Conservation (phyloP, 1,140 invertebrate genomes). For the Neodiprion virginianus region DNA sequence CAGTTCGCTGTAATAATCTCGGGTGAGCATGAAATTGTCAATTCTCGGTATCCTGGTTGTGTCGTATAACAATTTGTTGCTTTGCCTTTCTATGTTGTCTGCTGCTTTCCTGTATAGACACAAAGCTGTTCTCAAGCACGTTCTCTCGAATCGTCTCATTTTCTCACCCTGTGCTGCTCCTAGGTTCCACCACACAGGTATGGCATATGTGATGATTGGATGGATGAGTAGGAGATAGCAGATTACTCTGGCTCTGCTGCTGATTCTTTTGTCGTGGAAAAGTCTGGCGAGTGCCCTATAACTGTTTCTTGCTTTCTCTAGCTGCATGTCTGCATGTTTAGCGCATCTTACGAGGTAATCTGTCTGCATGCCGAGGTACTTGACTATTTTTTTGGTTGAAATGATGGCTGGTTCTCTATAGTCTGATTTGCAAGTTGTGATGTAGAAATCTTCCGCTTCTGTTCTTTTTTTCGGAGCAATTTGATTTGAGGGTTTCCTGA, state of each 20-base stretch:
- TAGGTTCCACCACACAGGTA: slow-evolving; percentile 22
- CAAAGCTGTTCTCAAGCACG: slow-evolving; percentile 15
- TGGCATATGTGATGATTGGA: slow-evolving; percentile 17
- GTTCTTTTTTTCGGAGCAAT: neutral
- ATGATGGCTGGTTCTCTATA: neutral
- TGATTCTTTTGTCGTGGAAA: slow-evolving; percentile 21
- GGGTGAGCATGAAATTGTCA: slow-evolving; percentile 13
- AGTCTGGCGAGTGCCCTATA: slow-evolving; percentile 14
- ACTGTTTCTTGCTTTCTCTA: slow-evolving; percentile 23
- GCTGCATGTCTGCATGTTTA: slow-evolving; percentile 18
- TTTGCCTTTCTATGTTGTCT: slow-evolving; percentile 8
- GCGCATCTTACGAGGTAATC: slow-evolving; percentile 12
- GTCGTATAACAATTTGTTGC: slow-evolving; percentile 19
- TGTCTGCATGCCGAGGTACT: slow-evolving; percentile 20
- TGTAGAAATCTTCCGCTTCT: neutral
- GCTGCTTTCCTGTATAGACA: neutral
- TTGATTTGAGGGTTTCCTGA: slow-evolving; percentile 12
- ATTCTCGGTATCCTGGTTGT: slow-evolving; percentile 18
- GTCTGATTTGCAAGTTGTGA: neutral
- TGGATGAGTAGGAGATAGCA: slow-evolving; percentile 18
- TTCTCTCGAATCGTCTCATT: slow-evolving; percentile 15
- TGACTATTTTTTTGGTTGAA: slow-evolving; percentile 19
- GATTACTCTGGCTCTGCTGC: slow-evolving; percentile 20
- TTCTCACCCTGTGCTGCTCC: slow-evolving; percentile 7
- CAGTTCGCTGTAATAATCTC: slow-evolving; percentile 11